Evolutionary conservation across 2,797 vertebrate species (phyloP).

Genomic region (Linurgus olivaceus): DNA sequence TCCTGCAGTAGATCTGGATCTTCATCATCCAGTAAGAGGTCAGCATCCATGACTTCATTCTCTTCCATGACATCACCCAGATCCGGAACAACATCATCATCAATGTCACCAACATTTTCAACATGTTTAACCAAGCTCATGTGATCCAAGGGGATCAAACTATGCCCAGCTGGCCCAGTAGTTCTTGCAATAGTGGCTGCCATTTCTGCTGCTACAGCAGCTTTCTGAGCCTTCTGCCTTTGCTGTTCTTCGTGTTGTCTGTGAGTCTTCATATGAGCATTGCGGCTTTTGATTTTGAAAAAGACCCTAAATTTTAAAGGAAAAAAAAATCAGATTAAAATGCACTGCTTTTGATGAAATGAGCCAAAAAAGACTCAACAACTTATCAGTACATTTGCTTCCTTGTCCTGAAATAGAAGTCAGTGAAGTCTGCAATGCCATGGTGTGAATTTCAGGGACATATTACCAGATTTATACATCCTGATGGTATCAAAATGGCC

Average conservation of each 20-base stretch:
- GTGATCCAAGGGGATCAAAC: conserved; percentile 78
- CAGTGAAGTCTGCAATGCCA: conserved; percentile 32
- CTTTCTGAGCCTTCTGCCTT: conserved; percentile 80
- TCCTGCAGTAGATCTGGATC: conserved; percentile 77
- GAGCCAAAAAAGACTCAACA: conserved; percentile 60
- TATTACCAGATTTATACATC: conserved; percentile 10
- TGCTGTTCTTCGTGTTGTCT: conserved; percentile 84
- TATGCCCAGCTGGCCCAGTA: conserved; percentile 68
- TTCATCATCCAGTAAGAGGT: conserved; percentile 78
- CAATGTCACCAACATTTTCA: conserved; percentile 72
- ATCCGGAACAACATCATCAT: conserved; percentile 76
- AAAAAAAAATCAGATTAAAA: conserved; percentile 17
- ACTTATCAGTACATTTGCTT: conserved; percentile 51
- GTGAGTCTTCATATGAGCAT: conserved; percentile 90
- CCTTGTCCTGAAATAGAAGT: conserved; percentile 48
- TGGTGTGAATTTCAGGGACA: conserved; percentile 46
- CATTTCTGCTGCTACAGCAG: conserved; percentile 78
- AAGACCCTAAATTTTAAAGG: conserved; percentile 77
- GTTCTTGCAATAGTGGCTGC: conserved; percentile 78
- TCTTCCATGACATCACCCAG: conserved; percentile 78
- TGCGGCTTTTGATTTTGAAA: conserved; percentile 89
- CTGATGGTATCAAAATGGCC: neutral
- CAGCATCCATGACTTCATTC: conserved; percentile 76
- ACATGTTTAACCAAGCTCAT: conserved; percentile 78
- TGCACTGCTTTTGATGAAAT: conserved; percentile 27